Evolutionary conservation across 2,888 invertebrate genomes (phyloP), one percentile per base, ranked within the genome.

Genomic region (Antitype chi): DNA sequence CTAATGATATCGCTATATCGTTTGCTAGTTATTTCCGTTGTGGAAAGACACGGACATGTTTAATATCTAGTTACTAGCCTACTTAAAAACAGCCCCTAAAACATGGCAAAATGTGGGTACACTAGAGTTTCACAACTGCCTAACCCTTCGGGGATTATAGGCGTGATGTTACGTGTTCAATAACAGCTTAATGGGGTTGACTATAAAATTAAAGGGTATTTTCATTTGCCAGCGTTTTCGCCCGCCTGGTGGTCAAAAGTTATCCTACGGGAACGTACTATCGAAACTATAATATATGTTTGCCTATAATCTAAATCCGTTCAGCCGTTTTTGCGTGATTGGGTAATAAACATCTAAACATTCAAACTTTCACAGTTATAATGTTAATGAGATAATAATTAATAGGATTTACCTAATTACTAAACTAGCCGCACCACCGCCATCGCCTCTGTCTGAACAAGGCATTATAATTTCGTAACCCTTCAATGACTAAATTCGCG

Each of bases 1-100:
- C n/a, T n/a, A n/a, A n/a, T n/a, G n/a, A n/a, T n/a, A n/a, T n/a
- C 77, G 28, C 17, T 25, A 20, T 23, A 38, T 77, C 28, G 23
- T 66, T 62, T 62, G 20, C 8, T 43, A 17, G 25, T 59, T 13
- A 47, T 53, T 57, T 74, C 55, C 20, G 43, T n/a, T 28, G 49
- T 49, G 55, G 57, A 81, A 64, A 57, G n/a, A 64, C 2, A 49
- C 52, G 11, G 11, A 38, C 9, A 38, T 23, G 9, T 23, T 49
- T 28, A 47, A 49, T 8, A 32, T 71, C 13, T 6, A n/a, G 13
- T 5, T 55, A n/a, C n/a, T n/a, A 38, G 6, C 38, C 38, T 1
- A 1, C 32, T 32, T n/a, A n/a, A 17, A 9, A 53, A 7, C 23
- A 53, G 9, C 8, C 20, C 9, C 4, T 32, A 38, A 38, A 5